Evolutionary conservation across 2,797 vertebrate species (phyloP).

Genomic region (Etheostoma nigrum): DNA sequence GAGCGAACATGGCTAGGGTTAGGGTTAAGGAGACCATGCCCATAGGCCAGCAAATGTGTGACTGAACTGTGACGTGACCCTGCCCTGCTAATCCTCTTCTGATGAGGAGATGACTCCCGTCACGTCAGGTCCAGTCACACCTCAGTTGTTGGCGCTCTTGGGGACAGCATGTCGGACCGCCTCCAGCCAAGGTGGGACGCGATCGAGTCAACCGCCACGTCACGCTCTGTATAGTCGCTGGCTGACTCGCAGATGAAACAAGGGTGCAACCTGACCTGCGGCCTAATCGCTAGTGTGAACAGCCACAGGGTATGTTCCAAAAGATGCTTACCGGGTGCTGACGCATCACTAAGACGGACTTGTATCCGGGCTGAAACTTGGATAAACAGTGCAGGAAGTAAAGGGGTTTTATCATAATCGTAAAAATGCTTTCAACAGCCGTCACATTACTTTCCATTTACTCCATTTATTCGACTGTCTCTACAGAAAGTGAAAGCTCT

Average conservation of each 20-base stretch:
- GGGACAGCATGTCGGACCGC: conserved; percentile 32
- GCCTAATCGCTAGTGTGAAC: not conserved
- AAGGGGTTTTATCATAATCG: conserved; percentile 20
- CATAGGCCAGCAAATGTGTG: conserved; percentile 19
- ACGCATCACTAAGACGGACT: conserved; percentile 27
- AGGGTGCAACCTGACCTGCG: conserved; percentile 27
- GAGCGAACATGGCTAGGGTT: not conserved
- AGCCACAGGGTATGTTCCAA: conserved; percentile 11
- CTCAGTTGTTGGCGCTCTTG: conserved; percentile 17
- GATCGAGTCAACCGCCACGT: conserved; percentile 22
- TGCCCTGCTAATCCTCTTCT: conserved; percentile 63
- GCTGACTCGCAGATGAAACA: conserved; percentile 11
- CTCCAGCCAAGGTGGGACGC: conserved; percentile 60
- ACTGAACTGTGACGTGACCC: conserved; percentile 49
- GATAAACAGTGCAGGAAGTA: conserved; percentile 17
- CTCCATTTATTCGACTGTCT: conserved; percentile 29
- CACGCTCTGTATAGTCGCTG: not conserved
- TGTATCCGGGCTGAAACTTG: not conserved
- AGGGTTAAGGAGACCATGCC: too few species aligned
- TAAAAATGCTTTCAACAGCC: conserved; percentile 39
- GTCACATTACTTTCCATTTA: conserved; percentile 29
- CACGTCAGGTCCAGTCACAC: conserved; percentile 46
- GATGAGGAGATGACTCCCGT: conserved; percentile 48
- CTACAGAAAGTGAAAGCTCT: conserved; percentile 48
- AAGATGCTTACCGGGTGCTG: conserved; percentile 7